phyloP scores from a whole-genome alignment of 2,888 invertebrate species.

The Drosophila gaucha region DNA sequence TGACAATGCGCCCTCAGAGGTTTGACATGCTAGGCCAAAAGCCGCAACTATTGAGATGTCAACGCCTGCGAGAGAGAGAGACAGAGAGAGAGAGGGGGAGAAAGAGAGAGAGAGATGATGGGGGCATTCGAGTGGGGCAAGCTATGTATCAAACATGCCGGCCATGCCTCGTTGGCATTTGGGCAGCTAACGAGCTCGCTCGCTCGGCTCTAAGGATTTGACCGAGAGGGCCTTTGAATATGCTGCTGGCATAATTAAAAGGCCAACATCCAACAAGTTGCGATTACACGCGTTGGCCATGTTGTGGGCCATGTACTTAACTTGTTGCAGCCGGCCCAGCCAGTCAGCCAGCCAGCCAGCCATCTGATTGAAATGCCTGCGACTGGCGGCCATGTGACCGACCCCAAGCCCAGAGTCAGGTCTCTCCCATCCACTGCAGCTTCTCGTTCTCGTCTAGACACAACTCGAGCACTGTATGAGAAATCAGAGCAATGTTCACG shows the following conservation, averaged over 20 bases:
- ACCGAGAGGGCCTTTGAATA: conserved; percentile 61
- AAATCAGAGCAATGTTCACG: conserved; percentile 56
- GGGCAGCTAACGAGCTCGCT: conserved; percentile 56
- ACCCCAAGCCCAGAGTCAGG: conserved; percentile 41
- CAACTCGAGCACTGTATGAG: conserved; percentile 48
- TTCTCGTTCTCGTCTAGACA: conserved; percentile 41
- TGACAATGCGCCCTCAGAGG: conserved; percentile 72
- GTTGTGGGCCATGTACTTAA: conserved; percentile 75
- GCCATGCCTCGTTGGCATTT: conserved; percentile 39
- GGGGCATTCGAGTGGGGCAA: conserved; percentile 8
- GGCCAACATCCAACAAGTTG: conserved; percentile 65
- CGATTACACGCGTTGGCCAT: conserved; percentile 78
- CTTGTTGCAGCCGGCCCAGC: conserved; percentile 46
- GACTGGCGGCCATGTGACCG: conserved; percentile 46
- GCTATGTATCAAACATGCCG: conserved; percentile 65
- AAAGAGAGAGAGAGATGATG: neutral
- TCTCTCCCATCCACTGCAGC: conserved; percentile 8
- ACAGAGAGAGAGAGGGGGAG: neutral
- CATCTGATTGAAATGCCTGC: conserved; percentile 74
- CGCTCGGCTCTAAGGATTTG: conserved; percentile 29
- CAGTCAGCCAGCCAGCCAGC: conserved; percentile 31
- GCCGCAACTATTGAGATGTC: conserved; percentile 75
- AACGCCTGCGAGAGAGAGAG: conserved; percentile 41
- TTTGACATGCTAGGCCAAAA: conserved; percentile 66
- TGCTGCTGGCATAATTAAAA: conserved; percentile 73